Conservation (phyloP, 2,113 vertebrate species). For the Nematolebias whitei region DNA sequence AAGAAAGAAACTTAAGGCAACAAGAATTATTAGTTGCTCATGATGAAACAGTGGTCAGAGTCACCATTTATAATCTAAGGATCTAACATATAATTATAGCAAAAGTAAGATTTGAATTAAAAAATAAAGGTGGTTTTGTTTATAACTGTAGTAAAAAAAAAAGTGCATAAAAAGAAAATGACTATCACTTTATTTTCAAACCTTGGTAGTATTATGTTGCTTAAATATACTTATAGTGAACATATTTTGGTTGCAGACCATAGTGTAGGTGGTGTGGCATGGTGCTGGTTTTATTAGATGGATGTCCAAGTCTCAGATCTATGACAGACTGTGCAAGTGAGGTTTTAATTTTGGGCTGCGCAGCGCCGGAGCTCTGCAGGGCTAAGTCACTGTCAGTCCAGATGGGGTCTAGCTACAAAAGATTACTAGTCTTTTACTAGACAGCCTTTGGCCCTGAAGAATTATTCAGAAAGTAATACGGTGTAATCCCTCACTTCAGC, state of each 20-base stretch:
- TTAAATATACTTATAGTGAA: conserved; percentile 69
- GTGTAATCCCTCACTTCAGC: conserved; percentile 67
- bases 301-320: conserved; percentile 76
- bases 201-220: background rate
- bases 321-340: conserved; percentile 72
- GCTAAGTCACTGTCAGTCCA: conserved; percentile 73
- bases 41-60: too few relatives aligned
- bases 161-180: conserved; percentile 56
- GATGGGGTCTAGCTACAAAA: conserved; percentile 69
- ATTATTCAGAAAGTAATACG: conserved; percentile 69
- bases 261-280: conserved; percentile 39
- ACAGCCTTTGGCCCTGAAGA: conserved; percentile 52
- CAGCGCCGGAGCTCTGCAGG: conserved; percentile 56
- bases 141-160: background rate
- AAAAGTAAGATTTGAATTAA: too few relatives aligned
- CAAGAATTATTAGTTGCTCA: too few relatives aligned
- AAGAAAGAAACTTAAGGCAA: too few relatives aligned
- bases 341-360: conserved; percentile 58
- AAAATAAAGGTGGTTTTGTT: too few relatives aligned
- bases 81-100: too few relatives aligned
- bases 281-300: conserved; percentile 72
- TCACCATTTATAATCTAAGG: too few relatives aligned
- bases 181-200: conserved; percentile 45
- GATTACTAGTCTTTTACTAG: conserved; percentile 64
- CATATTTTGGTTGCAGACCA: conserved; percentile 54